Base-by-base conservation (phyloP, 2,797 vertebrate genomes). In the Rhinoraja longicauda region DNA sequence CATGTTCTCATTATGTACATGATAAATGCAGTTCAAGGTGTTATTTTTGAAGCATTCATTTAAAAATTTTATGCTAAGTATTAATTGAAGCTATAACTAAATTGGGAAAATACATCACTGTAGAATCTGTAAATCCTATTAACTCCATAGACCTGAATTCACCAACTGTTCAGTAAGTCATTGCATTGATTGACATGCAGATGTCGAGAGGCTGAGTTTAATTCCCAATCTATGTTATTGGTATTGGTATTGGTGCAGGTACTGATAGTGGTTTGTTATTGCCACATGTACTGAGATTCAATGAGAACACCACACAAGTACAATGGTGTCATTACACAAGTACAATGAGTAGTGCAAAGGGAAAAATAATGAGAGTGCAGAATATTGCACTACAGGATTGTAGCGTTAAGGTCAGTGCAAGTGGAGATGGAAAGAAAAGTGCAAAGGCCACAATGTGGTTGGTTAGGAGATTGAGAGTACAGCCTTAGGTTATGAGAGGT, bases 51-150 rank as follows among this genome's bases (percentile, higher is more conserved):
- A 67, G n/a, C n/a, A 15, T 64, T 86, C 88, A 88, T 88, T 62
- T 62, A 67, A 88, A 86, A 17, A 2, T 36, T 88, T 88, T 88
- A 53, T 84, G 26, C 32, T 32, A 64, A 64, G 0, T 26, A 67
- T 36, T 88, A 67, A 67, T 67, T 88, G n/a, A 62, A 88, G 84
- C n/a, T 64, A 67, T 64, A 67, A 67, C 64, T 67, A 67, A 88
- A 88, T 8, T 32, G n/a, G n/a, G 7, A 88, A 36, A 17, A 36
- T 4, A 4, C 17, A 88, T 88, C 84, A 64, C 59, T 64, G 59
- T 84, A 29, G 24, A 67, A 88, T 62, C 84, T 36, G 36, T 17
- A 67, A 64, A 88, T 32, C 57, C 59, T 62, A 86, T 32, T 86
- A 19, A 62, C 53, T 59, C 26, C 21, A 82, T 24, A 17, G 29